Evolutionary conservation across 1,140 invertebrate species (phyloP).

Genomic region (Hyles vespertilio): DNA sequence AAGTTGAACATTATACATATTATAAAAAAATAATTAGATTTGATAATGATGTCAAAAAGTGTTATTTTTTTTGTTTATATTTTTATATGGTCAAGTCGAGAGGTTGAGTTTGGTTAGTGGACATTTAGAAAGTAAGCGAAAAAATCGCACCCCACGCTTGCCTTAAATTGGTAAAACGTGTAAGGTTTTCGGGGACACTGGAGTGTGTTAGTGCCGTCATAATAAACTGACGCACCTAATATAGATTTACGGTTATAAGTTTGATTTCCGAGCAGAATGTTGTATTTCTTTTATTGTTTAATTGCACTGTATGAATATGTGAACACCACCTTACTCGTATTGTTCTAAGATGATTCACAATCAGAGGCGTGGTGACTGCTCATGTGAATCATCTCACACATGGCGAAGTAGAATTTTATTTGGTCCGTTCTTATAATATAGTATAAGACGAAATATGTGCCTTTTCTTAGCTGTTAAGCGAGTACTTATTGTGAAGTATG

Average conservation of each 20-base stretch:
- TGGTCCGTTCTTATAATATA: background rate
- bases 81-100: constrained; percentile 10
- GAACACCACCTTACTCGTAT: too few relatives aligned
- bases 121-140: constrained; percentile 18
- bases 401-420: background rate
- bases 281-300: too few relatives aligned
- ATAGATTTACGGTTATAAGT: too few relatives aligned
- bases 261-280: too few relatives aligned
- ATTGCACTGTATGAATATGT: too few relatives aligned
- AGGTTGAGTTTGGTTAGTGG: constrained; percentile 13
- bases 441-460: constrained; percentile 20
- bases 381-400: too few relatives aligned
- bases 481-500: constrained; percentile 20
- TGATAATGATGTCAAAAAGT: constrained; percentile 9
- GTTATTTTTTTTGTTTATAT: constrained; percentile 13
- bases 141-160: constrained; percentile 13
- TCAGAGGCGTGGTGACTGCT: too few relatives aligned
- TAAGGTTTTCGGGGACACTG: constrained; percentile 6
- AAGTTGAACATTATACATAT: constrained; percentile 13
- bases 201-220: background rate
- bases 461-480: constrained; percentile 26
- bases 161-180: background rate
- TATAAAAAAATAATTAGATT: constrained; percentile 10
- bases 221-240: constrained; percentile 8
- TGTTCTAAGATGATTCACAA: too few relatives aligned